Conservation (phyloP, 37 sponge, comb jelly and placozoan species). For the Hormiphora californensis region DNA sequence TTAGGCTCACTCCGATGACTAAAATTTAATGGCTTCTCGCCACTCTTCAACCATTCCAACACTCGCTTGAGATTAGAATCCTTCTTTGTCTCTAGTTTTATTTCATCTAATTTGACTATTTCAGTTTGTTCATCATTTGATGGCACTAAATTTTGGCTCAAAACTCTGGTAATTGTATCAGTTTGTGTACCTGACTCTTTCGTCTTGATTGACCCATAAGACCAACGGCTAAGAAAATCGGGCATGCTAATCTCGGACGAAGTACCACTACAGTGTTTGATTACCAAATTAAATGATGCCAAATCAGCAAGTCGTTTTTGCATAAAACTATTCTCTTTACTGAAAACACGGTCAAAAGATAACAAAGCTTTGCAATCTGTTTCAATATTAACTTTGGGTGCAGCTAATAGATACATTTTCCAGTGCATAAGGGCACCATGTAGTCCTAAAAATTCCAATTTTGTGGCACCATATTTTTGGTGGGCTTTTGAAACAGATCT, state of each 20-base stretch:
- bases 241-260: no score
- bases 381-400: background rate
- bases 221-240: no score
- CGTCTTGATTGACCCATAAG: no score
- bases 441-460: background rate
- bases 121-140: no score
- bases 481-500: background rate
- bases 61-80: no score
- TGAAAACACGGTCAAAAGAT: background rate
- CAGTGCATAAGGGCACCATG: background rate
- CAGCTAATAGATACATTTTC: conserved; percentile 1
- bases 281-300: no score
- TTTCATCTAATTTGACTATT: no score
- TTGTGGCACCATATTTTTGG: conserved; percentile 2
- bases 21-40: background rate
- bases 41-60: background rate
- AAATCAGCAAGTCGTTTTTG: background rate
- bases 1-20: background rate
- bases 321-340: background rate
- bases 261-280: no score
- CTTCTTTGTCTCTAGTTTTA: no score
- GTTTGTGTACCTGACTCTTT: no score
- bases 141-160: no score
- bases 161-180: no score
- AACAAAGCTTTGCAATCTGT: conserved; percentile 24